A percentile compares a stretch with the other conserved stretches of the same genome.
Conservation (phyloP, 2,797 vertebrate species). For the Varecia variegata region DNA sequence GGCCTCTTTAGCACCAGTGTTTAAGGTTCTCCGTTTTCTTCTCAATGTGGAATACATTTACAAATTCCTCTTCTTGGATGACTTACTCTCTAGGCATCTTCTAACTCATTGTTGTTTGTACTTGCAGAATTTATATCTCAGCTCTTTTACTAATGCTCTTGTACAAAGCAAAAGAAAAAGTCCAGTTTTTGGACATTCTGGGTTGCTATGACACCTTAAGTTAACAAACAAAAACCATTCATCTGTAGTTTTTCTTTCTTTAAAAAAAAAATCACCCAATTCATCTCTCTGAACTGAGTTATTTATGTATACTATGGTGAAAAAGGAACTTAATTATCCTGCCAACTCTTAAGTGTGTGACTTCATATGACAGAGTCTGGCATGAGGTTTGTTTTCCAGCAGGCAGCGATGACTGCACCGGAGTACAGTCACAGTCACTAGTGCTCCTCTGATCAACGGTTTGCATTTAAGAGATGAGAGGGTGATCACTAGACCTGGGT, state of each 20-base stretch:
- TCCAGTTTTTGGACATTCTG: not conserved
- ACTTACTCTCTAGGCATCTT: not conserved
- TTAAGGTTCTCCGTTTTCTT: not conserved
- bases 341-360: not conserved
- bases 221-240: slow-evolving; percentile 24
- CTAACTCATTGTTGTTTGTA: not conserved
- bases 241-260: not conserved
- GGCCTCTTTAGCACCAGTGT: not conserved
- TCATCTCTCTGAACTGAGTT: slow-evolving; percentile 27
- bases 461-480: not conserved
- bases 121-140: not conserved
- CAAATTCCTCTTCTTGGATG: not conserved
- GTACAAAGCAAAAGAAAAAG: not conserved
- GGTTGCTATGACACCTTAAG: not conserved
- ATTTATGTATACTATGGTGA: not conserved
- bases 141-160: not conserved
- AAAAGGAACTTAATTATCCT: not conserved
- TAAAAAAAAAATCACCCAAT: not conserved
- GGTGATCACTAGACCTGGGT: not conserved
- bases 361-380: not conserved
- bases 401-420: not conserved
- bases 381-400: not conserved
- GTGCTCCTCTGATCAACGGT: not conserved
- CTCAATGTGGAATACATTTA: not conserved
- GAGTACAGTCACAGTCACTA: not conserved